Conservation (phyloP, 2,113 vertebrate genomes). For the Phoxinus phoxinus region DNA sequence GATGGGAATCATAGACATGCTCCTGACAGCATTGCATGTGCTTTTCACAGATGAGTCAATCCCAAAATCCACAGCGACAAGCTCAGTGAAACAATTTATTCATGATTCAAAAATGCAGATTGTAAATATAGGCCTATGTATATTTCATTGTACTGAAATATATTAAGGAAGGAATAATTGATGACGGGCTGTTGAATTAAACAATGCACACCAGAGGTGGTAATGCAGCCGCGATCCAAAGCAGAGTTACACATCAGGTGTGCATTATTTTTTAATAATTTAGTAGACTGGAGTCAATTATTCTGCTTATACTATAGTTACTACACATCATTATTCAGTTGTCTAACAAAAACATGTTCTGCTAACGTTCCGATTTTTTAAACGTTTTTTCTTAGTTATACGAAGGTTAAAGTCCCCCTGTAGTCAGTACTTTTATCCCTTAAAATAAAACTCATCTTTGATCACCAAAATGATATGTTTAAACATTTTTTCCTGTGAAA, state of each 20-base stretch:
- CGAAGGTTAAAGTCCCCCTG: too few relatives aligned
- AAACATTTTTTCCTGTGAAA: too few relatives aligned
- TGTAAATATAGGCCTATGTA: neutral
- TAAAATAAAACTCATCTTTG: too few relatives aligned
- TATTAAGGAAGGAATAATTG: neutral
- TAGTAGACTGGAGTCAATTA: neutral
- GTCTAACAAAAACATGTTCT: neutral
- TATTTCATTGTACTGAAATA: neutral
- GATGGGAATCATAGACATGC: neutral
- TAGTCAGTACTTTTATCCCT: too few relatives aligned
- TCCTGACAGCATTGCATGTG: conserved; percentile 5
- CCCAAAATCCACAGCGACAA: neutral
- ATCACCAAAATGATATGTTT: too few relatives aligned
- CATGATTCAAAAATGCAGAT: neutral
- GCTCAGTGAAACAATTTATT: neutral
- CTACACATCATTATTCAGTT: neutral
- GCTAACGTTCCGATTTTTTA: too few relatives aligned
- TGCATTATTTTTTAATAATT: neutral
- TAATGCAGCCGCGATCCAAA: too few relatives aligned
- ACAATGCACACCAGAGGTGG: too few relatives aligned
- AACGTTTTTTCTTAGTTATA: too few relatives aligned
- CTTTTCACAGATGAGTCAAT: neutral
- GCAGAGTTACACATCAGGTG: neutral
- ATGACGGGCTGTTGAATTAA: too few relatives aligned
- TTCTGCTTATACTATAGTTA: neutral